A percentile compares a stretch with the other conserved stretches of the same genome.
These are phyloP conservation scores for Azorinus chamasolen DNA, from an alignment of 2,888 invertebrate species.

Conservation along the genomic window DNA sequence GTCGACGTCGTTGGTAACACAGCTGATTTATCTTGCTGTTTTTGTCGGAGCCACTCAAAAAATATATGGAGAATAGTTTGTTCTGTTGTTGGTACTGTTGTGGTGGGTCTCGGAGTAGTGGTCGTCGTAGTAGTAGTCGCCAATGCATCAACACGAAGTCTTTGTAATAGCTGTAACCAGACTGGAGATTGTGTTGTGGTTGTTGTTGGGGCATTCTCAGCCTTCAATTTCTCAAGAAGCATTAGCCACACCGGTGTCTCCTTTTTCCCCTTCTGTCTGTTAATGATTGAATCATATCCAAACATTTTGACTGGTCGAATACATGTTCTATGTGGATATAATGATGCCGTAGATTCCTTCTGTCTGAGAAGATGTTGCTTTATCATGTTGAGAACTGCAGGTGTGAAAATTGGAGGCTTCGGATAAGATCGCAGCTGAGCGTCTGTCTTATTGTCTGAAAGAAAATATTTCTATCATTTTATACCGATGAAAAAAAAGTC, in stretches of 20 bases:
- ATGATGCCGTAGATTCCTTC: constrained; percentile 19
- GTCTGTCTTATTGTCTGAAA: constrained; percentile 39
- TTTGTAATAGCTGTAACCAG: constrained; percentile 32
- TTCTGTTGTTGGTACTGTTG: constrained; percentile 24
- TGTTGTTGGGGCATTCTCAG: not conserved
- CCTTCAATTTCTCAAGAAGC: constrained; percentile 7
- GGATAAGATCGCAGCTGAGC: constrained; percentile 19
- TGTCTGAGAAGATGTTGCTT: constrained; percentile 36
- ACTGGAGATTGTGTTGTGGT: constrained; percentile 20
- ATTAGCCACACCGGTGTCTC: not conserved
- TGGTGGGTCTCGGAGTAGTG: constrained; percentile 13
- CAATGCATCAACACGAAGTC: constrained; percentile 13
- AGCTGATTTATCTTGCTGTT: not conserved
- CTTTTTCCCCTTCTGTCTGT: not conserved
- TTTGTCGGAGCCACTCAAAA: constrained; percentile 10
- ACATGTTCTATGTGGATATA: constrained; percentile 37
- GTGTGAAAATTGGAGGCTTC: constrained; percentile 46
- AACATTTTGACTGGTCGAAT: not conserved
- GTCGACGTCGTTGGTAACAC: too few relatives aligned
- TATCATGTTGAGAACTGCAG: constrained; percentile 25
- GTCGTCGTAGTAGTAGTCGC: constrained; percentile 4
- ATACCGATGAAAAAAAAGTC: too few relatives aligned
- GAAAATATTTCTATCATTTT: too few relatives aligned
- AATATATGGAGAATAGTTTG: constrained; percentile 28
- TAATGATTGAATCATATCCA: not conserved